phyloP scores from a whole-genome alignment of 2,888 invertebrate species.

The Euzophera pinguis region DNA sequence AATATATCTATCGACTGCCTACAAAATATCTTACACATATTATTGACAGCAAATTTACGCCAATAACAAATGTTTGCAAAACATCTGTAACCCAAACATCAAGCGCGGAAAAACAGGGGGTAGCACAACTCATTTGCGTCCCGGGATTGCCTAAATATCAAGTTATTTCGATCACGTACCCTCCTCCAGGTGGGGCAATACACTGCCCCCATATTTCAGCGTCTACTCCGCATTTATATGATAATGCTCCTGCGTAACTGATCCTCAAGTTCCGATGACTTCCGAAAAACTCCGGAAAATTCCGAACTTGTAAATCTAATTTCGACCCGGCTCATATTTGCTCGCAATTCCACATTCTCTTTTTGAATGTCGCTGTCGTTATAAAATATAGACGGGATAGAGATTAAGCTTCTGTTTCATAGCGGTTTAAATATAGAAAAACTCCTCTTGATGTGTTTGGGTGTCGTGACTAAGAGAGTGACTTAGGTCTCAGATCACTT shows the following conservation, averaged over 20 bases:
- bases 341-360: constrained; percentile 39
- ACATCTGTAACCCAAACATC: neutral
- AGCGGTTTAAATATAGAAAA: neutral
- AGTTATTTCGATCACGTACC: constrained; percentile 50
- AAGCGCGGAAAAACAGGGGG: neutral
- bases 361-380: neutral
- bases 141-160: constrained; percentile 31
- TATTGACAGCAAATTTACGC: too few relatives aligned
- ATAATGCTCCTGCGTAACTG: constrained; percentile 61
- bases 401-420: neutral
- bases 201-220: constrained; percentile 64
- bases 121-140: constrained; percentile 11
- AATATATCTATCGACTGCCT: too few relatives aligned
- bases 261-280: constrained; percentile 44
- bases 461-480: too few relatives aligned
- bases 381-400: neutral
- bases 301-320: constrained; percentile 75
- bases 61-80: neutral
- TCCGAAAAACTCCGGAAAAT: constrained; percentile 55
- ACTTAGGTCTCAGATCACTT: too few relatives aligned
- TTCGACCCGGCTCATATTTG: constrained; percentile 60
- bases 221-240: constrained; percentile 66
- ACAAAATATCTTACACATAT: too few relatives aligned
- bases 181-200: constrained; percentile 39
- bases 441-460: too few relatives aligned